Evolutionary conservation across 1,140 invertebrate species (phyloP), one percentile per base, ranked within the genome.

Genomic region (Phortica variegata): DNA sequence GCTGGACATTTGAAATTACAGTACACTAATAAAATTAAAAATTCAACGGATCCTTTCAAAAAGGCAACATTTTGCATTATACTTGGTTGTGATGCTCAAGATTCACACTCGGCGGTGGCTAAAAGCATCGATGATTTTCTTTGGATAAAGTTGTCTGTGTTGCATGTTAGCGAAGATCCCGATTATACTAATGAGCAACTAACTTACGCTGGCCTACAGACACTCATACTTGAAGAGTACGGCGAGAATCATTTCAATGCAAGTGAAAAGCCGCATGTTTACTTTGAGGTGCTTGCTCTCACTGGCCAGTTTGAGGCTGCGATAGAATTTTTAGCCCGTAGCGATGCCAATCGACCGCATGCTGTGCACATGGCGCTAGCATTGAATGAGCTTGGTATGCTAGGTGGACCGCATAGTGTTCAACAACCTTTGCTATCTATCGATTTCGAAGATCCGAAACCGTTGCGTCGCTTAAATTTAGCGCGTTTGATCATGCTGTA

Each of bases 231-330:
- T 15, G 91, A 96, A 74, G 88, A 93, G 77, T 96, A 94, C 80
- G 91, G 91, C 56, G 94, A 97, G 81, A 85, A 84, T 37, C 90
- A 97, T 79, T 98, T 96, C 65, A 88, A 90, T 74, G 94, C 93
- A 1, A 84, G 87, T 52, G 88, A 95, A 47, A 91, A 96, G 60
- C 93, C 94, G 0, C 85, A 92, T 58, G 81, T 95, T 0, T 97
- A 95, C 76, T 91, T 91, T 73, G 87, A 95, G 80, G 89, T 96
- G 42, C 76, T 98, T 4, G 84, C 93, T 34, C 79, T 97, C 3
- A 97, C 93, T 42, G 92, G 90, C 2, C 95, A 97, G 71, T 98
- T 96, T 81, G 95, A 98, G 78, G 87, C 92, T 1, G 94, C 94
- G 2, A 87, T 97, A 40, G 94, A 97, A 77, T 97, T 97, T 77